Percentiles rank a stretch among this genome's conserved stretches.
Conservation (phyloP, 2,113 vertebrate species). For the Malurus cyaneus region DNA sequence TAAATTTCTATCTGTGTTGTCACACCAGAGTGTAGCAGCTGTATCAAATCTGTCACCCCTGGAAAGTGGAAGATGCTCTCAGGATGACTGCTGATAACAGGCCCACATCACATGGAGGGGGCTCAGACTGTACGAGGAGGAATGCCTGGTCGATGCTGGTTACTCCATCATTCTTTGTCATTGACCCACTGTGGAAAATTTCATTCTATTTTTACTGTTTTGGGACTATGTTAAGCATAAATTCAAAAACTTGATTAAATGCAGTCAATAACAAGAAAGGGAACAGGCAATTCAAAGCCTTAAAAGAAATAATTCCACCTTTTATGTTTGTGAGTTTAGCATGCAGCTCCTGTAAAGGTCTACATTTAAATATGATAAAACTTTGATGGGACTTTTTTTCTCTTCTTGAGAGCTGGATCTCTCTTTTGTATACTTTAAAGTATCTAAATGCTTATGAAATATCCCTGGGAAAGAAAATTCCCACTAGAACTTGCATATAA, state of each 20-base stretch:
- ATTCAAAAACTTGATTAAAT: conserved; percentile 53
- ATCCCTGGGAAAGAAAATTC: conserved; percentile 54
- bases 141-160: background rate
- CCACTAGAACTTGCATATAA: conserved; percentile 41
- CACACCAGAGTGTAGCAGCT: background rate
- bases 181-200: conserved; percentile 38
- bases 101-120: background rate
- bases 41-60: background rate
- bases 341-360: conserved; percentile 9
- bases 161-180: conserved; percentile 19
- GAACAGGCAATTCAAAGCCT: conserved; percentile 39
- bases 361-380: conserved; percentile 13
- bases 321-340: background rate
- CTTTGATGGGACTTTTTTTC: conserved; percentile 37
- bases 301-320: background rate
- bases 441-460: conserved; percentile 41
- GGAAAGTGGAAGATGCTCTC: background rate
- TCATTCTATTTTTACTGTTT: conserved; percentile 27
- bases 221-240: conserved; percentile 19
- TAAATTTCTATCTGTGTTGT: background rate
- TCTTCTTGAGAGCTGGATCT: conserved; percentile 2
- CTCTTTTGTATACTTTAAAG: conserved; percentile 20
- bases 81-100: background rate
- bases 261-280: conserved; percentile 14
- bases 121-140: background rate